phyloP scores from a whole-genome alignment of 2,888 invertebrate genomes.

The Eurois occulta region DNA sequence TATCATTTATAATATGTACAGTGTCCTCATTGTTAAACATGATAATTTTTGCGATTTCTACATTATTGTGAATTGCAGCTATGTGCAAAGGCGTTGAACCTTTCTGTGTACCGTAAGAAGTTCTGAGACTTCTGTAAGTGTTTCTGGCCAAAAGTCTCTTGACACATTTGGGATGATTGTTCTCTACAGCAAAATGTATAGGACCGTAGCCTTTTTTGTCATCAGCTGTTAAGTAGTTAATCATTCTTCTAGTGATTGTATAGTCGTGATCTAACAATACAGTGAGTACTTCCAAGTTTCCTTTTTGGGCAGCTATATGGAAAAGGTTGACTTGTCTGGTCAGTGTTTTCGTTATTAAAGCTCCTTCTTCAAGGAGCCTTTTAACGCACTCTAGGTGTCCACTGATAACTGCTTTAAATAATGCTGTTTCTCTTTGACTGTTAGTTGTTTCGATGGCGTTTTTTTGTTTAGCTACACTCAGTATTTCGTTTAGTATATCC shows the following conservation, averaged over 20 bases:
- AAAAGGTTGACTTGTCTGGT: slow-evolving; percentile 83
- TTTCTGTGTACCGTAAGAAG: slow-evolving; percentile 62
- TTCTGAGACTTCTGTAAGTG: slow-evolving; percentile 59
- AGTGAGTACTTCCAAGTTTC: slow-evolving; percentile 87
- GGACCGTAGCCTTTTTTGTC: slow-evolving; percentile 64
- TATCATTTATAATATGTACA: slow-evolving; percentile 62
- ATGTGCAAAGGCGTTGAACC: slow-evolving; percentile 79
- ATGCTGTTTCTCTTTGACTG: slow-evolving; percentile 79
- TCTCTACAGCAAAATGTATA: slow-evolving; percentile 68
- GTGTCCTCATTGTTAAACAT: slow-evolving; percentile 76
- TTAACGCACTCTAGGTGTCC: slow-evolving; percentile 80
- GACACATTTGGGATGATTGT: slow-evolving; percentile 73
- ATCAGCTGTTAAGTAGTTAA: slow-evolving; percentile 72
- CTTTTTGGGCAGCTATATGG: slow-evolving; percentile 78
- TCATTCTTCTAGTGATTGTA: slow-evolving; percentile 70
- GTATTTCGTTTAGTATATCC: slow-evolving; percentile 79
- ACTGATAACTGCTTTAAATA: slow-evolving; percentile 81
- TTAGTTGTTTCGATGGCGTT: slow-evolving; percentile 73
- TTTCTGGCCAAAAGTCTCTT: slow-evolving; percentile 69
- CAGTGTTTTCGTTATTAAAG: slow-evolving; percentile 73
- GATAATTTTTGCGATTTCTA: slow-evolving; percentile 76
- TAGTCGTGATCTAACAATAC: slow-evolving; percentile 83
- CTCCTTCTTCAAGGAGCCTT: slow-evolving; percentile 81
- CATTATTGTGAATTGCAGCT: slow-evolving; percentile 79
- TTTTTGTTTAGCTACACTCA: slow-evolving; percentile 68